phyloP scores from a whole-genome alignment of 2,113 vertebrate genomes.

The Tiliqua scincoides region DNA sequence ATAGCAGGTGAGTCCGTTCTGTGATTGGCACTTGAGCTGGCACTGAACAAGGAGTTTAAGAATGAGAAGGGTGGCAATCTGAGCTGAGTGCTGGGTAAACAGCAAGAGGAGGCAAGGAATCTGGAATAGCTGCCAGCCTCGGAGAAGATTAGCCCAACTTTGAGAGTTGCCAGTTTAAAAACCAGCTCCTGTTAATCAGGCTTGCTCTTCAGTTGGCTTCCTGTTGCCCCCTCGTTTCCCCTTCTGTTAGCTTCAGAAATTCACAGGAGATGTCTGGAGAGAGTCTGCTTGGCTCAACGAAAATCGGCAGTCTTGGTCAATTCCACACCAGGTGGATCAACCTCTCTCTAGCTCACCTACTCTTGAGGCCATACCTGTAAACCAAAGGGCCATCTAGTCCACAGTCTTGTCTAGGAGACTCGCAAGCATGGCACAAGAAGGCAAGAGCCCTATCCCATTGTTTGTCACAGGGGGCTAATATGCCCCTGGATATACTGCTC shows the following conservation, averaged over 20 bases:
- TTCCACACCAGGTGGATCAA: no score
- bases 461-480: no score
- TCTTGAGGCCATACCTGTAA: neutral
- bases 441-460: no score
- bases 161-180: neutral
- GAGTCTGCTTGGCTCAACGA: neutral
- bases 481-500: no score
- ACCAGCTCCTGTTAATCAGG: neutral
- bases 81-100: neutral
- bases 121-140: neutral
- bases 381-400: neutral
- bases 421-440: neutral
- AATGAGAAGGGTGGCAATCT: fast-evolving
- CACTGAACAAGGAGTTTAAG: fast-evolving
- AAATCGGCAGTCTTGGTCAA: neutral
- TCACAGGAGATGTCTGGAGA: neutral
- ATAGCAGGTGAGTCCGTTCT: neutral
- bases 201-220: neutral
- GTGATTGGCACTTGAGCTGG: neutral
- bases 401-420: no score
- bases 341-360: neutral
- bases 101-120: neutral
- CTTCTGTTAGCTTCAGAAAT: neutral
- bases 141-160: neutral
- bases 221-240: neutral